Conservation (phyloP, 1,140 invertebrate genomes). For the Sitobion miscanthi region DNA sequence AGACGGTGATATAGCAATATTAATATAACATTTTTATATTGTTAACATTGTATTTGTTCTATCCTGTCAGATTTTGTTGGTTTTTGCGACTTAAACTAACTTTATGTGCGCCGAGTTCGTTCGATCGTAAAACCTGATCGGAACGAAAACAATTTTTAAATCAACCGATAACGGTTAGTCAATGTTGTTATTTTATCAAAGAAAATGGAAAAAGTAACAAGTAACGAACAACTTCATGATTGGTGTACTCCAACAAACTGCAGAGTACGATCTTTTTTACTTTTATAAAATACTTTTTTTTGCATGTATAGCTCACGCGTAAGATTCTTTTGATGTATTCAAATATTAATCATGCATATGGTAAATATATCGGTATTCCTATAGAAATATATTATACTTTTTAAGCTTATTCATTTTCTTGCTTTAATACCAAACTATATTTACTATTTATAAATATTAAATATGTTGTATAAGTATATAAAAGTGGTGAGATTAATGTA, state of each 20-base stretch:
- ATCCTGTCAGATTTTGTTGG: neutral
- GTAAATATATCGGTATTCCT: no score
- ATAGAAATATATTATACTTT: no score
- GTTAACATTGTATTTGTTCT: neutral
- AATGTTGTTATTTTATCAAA: neutral
- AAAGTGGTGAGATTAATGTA: no score
- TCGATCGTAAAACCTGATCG: slow-evolving; percentile 25
- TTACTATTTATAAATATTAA: no score
- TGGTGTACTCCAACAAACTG: neutral
- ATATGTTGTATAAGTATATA: no score
- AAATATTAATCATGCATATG: neutral
- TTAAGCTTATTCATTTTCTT: no score
- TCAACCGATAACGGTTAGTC: neutral
- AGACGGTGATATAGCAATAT: no score
- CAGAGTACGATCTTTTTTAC: neutral
- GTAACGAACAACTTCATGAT: neutral
- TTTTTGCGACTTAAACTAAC: neutral
- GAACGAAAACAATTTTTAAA: slow-evolving; percentile 10
- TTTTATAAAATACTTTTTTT: neutral
- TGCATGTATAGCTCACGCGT: neutral
- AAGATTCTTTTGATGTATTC: neutral
- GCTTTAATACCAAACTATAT: no score
- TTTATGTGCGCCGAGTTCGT: neutral
- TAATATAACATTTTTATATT: no score
- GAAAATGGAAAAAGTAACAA: neutral